These are phyloP conservation scores for Lucifuga dentata DNA, from an alignment of 2,113 vertebrate genomes.

Conservation along the genomic window DNA sequence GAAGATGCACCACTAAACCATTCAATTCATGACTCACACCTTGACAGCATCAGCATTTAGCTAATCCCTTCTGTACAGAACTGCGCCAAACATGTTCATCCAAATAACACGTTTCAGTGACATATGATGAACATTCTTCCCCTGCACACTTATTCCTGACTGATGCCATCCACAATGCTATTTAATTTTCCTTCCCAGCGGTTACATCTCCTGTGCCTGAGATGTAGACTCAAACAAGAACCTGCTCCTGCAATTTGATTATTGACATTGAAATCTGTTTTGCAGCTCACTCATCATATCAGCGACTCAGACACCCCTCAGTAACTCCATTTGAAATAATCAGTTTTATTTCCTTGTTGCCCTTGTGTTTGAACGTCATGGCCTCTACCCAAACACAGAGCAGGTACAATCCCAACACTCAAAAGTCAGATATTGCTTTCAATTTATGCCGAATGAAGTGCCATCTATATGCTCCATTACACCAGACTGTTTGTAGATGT, in stretches of 20 bases:
- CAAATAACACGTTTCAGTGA: slow-evolving; percentile 47
- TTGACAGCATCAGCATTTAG: background rate
- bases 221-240: slow-evolving; percentile 59
- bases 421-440: slow-evolving; percentile 36
- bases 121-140: slow-evolving; percentile 42
- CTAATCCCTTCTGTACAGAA: slow-evolving; percentile 9
- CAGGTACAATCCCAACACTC: slow-evolving; percentile 20
- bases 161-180: slow-evolving; percentile 37
- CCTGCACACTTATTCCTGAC: slow-evolving; percentile 33
- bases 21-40: background rate
- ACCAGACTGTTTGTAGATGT: slow-evolving; percentile 60
- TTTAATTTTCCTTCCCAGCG: slow-evolving; percentile 73
- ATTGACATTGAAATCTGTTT: slow-evolving; percentile 75
- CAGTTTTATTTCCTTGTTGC: slow-evolving; percentile 75
- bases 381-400: slow-evolving; percentile 56
- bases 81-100: background rate
- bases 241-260: slow-evolving; percentile 54
- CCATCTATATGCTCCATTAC: slow-evolving; percentile 41
- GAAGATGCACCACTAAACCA: background rate
- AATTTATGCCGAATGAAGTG: slow-evolving; percentile 33
- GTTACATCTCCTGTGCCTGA: slow-evolving; percentile 50
- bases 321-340: slow-evolving; percentile 64
- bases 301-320: slow-evolving; percentile 62
- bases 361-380: slow-evolving; percentile 76
- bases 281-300: slow-evolving; percentile 65